Conservation (phyloP, 2,888 invertebrate genomes). For the Perizoma affinitatum region DNA sequence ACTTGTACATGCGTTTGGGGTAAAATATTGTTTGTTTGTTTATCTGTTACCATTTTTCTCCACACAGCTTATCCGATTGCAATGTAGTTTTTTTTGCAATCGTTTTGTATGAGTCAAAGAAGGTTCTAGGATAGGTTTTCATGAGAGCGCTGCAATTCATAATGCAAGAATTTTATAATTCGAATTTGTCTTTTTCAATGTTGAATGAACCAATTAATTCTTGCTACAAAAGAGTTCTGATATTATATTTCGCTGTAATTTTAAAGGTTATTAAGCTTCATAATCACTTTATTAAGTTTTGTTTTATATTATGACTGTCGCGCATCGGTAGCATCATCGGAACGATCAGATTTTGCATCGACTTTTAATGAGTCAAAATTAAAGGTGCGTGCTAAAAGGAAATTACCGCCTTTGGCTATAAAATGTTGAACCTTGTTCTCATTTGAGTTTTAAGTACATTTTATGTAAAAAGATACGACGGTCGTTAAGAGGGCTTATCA, state of each 20-base stretch:
- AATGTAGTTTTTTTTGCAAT: too few species aligned
- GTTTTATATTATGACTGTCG: conserved; percentile 52
- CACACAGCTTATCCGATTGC: too few species aligned
- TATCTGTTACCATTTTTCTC: too few species aligned
- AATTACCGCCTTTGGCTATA: conserved; percentile 50
- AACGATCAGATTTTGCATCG: conserved; percentile 43
- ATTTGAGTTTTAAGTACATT: conserved; percentile 42
- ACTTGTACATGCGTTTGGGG: too few species aligned
- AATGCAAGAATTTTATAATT: too few species aligned
- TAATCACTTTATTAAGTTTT: conserved; percentile 70
- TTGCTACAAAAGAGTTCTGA: conserved; percentile 67
- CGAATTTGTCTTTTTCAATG: too few species aligned
- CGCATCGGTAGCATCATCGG: conserved; percentile 55
- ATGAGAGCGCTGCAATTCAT: too few species aligned
- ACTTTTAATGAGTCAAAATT: conserved; percentile 57
- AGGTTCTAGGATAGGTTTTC: too few species aligned
- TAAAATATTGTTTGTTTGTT: too few species aligned
- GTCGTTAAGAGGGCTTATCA: conserved; percentile 32
- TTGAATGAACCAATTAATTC: conserved; percentile 33
- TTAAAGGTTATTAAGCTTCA: conserved; percentile 55
- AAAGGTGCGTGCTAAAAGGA: conserved; percentile 50
- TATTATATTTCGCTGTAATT: conserved; percentile 62
- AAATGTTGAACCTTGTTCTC: conserved; percentile 44
- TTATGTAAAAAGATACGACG: conserved; percentile 39
- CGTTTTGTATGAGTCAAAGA: too few species aligned